Percentiles rank a stretch among this genome's conserved stretches.
These are phyloP conservation scores for Neosilurus hyrtlii DNA, from an alignment of 2,797 vertebrate genomes.

Conservation along the genomic window DNA sequence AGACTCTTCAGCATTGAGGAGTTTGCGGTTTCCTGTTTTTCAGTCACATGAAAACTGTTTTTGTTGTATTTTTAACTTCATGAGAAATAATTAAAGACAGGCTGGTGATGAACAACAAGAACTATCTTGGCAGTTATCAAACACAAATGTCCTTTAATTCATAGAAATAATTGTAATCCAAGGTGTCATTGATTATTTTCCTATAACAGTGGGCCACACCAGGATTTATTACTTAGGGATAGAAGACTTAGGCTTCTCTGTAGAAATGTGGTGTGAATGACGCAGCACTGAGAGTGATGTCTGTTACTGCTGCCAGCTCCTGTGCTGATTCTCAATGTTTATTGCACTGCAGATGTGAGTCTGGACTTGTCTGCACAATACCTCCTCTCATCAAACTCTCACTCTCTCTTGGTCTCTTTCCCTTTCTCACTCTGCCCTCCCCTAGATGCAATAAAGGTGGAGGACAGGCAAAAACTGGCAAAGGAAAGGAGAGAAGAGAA, in stretches of 20 bases:
- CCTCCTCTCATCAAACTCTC: constrained; percentile 28
- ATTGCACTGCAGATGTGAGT: constrained; percentile 48
- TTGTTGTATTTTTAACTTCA: background rate
- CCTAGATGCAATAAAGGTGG: constrained; percentile 85
- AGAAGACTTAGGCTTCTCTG: background rate
- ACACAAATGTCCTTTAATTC: background rate
- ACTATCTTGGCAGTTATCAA: no score
- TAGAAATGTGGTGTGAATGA: constrained; percentile 11
- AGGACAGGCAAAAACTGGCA: constrained; percentile 89
- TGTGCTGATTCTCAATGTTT: constrained; percentile 36
- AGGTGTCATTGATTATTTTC: background rate
- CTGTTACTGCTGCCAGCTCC: constrained; percentile 21
- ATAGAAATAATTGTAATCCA: background rate
- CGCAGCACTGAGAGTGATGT: background rate
- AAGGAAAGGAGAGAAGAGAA: constrained; percentile 91
- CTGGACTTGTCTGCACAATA: constrained; percentile 29
- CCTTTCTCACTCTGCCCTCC: background rate
- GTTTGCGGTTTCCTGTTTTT: background rate
- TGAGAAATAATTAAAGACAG: background rate
- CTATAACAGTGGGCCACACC: no score
- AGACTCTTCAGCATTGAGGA: background rate
- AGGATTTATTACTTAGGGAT: background rate
- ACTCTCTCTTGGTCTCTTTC: constrained; percentile 9
- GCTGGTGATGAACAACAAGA: background rate
- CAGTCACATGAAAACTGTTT: background rate